These are phyloP conservation scores for Heteropelma amictum DNA, from an alignment of 2,888 invertebrate species.

Conservation along the genomic window DNA sequence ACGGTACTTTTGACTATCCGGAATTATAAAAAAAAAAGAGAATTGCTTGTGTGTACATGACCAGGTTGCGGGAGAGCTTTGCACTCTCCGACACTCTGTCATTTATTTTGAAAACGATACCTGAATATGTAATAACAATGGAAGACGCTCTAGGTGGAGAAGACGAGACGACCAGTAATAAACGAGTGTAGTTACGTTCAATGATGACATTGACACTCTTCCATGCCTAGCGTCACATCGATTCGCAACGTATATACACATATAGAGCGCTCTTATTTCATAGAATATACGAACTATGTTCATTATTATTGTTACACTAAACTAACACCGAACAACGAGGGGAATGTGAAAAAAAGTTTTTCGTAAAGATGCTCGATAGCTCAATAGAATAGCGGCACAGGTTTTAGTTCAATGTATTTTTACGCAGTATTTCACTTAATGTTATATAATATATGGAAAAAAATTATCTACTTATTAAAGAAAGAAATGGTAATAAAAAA, in stretches of 20 bases:
- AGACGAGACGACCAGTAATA: conserved; percentile 17
- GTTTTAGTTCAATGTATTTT: conserved; percentile 69
- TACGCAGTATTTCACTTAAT: conserved; percentile 72
- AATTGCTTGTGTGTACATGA: neutral
- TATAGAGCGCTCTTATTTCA: conserved; percentile 40
- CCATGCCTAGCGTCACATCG: conserved; percentile 53
- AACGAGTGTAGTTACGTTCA: conserved; percentile 40
- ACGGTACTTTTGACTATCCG: neutral
- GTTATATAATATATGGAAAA: conserved; percentile 66
- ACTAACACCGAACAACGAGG: conserved; percentile 46
- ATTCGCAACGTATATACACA: conserved; percentile 45
- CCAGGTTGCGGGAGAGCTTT: neutral
- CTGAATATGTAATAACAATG: conserved; percentile 53
- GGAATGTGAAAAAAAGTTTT: conserved; percentile 25
- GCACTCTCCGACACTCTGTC: conserved; percentile 35
- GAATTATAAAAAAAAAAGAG: conserved; percentile 6
- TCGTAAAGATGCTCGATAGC: conserved; percentile 39
- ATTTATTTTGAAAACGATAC: conserved; percentile 51
- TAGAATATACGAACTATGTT: conserved; percentile 36
- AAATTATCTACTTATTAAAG: conserved; percentile 64
- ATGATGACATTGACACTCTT: conserved; percentile 51
- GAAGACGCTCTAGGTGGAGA: conserved; percentile 8
- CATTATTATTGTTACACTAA: conserved; percentile 21
- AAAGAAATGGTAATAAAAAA: conserved; percentile 16
- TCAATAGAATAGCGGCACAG: conserved; percentile 49